Conservation (phyloP, 2,888 invertebrate species). For the Molorchus minor region DNA sequence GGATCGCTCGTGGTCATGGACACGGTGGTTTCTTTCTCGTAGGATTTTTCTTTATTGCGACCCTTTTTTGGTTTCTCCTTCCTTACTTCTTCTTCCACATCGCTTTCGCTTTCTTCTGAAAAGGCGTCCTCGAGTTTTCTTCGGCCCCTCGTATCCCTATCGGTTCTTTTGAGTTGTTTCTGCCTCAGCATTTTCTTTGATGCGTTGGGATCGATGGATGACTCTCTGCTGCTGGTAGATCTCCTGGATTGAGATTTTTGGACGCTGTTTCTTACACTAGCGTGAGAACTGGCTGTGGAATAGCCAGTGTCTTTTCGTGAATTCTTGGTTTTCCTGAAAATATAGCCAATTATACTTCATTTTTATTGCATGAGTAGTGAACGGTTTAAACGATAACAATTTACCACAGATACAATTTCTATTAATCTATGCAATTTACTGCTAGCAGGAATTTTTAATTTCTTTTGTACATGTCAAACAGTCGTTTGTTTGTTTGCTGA, state of each 20-base stretch:
- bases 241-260: slow-evolving; percentile 37
- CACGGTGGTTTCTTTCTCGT: slow-evolving; percentile 47
- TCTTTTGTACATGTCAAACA: too few relatives aligned
- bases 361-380: too few relatives aligned
- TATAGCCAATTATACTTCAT: too few relatives aligned
- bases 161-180: slow-evolving; percentile 55
- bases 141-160: slow-evolving; percentile 48
- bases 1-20: slow-evolving; percentile 50
- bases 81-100: slow-evolving; percentile 31
- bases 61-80: slow-evolving; percentile 47
- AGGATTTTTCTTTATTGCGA: slow-evolving; percentile 43
- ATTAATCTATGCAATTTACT: too few relatives aligned
- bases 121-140: slow-evolving; percentile 47
- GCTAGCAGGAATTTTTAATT: too few relatives aligned
- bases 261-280: slow-evolving; percentile 53
- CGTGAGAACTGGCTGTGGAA: slow-evolving; percentile 73
- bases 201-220: slow-evolving; percentile 38
- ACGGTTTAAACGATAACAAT: too few relatives aligned
- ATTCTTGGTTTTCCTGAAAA: slow-evolving; percentile 58
- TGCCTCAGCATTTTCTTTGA: slow-evolving; percentile 52
- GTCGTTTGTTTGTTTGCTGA: too few relatives aligned
- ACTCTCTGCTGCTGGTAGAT: slow-evolving; percentile 28
- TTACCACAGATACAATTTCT: too few relatives aligned
- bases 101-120: slow-evolving; percentile 53
- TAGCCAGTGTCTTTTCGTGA: slow-evolving; percentile 73